Percentiles rank a stretch among this genome's conserved stretches.
Conservation (phyloP, 2,797 vertebrate species). For the Brachyalestes nurse region DNA sequence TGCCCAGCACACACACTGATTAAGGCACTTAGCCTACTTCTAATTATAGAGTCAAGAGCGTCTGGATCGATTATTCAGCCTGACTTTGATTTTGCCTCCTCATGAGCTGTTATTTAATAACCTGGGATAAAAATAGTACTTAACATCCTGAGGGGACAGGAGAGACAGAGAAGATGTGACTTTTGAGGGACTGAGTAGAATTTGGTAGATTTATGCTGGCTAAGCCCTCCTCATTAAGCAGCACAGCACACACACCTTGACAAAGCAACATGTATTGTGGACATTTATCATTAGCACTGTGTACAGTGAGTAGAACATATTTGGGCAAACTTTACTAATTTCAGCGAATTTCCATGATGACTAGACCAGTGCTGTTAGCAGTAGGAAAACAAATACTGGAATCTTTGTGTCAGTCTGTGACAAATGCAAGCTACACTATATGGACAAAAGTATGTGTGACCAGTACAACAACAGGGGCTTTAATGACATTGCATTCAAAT, state of each 20-base stretch:
- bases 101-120: slow-evolving; percentile 57
- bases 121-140: slow-evolving; percentile 53
- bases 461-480: no score
- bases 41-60: slow-evolving; percentile 49
- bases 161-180: neutral
- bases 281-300: no score
- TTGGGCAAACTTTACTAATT: no score
- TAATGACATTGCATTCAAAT: no score
- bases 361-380: no score
- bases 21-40: slow-evolving; percentile 46
- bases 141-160: slow-evolving; percentile 17
- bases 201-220: slow-evolving; percentile 14
- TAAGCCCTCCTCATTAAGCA: neutral
- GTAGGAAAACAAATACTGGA: no score
- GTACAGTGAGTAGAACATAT: no score
- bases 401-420: no score
- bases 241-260: neutral
- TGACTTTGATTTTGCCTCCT: slow-evolving; percentile 53
- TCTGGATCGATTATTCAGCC: slow-evolving; percentile 53
- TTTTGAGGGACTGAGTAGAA: slow-evolving; percentile 3
- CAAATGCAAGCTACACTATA: no score
- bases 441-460: no score
- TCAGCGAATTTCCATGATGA: no score
- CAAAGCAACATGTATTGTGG: no score
- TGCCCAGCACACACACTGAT: slow-evolving; percentile 28